These are phyloP conservation scores for Zoanthus sociatus DNA, from an alignment of 92 coral and sea anemone species.

Conservation along the genomic window DNA sequence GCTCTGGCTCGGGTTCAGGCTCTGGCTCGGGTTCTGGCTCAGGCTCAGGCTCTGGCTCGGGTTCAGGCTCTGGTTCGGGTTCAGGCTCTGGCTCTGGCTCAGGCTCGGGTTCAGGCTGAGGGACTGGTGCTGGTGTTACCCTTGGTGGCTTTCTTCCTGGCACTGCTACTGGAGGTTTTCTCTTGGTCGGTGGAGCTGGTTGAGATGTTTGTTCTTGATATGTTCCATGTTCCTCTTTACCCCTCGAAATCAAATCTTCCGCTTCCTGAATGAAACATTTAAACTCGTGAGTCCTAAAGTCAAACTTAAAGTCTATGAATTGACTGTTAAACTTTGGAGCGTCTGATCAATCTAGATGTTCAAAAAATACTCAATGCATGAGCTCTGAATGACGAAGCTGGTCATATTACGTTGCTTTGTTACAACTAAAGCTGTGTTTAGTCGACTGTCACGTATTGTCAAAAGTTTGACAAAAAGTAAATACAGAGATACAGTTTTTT, in stretches of 20 bases:
- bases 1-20: constrained; percentile 45
- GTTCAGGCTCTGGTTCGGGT: constrained; percentile 72
- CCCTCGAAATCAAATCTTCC: constrained; percentile 78
- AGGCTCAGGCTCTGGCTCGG: constrained; percentile 30
- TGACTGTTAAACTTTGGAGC: no score
- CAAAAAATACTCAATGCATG: no score
- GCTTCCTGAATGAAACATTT: constrained; percentile 68
- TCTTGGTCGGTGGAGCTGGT: constrained; percentile 74
- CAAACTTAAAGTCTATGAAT: not conserved
- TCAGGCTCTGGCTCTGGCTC: constrained; percentile 79
- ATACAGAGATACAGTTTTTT: no score
- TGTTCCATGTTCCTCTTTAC: constrained; percentile 78
- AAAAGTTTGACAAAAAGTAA: no score
- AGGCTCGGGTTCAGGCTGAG: constrained; percentile 75
- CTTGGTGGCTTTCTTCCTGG: constrained; percentile 68
- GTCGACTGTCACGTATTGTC: no score
- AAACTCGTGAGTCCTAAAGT: no score
- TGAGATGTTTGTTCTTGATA: constrained; percentile 74
- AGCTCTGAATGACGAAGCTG: no score
- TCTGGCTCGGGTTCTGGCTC: constrained; percentile 29
- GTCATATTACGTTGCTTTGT: no score
- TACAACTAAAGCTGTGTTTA: no score
- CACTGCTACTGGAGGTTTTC: constrained; percentile 68
- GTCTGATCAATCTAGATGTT: no score
- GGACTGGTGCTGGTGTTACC: constrained; percentile 74